phyloP scores from a whole-genome alignment of 2,888 invertebrate species.

The Trichogramma evanescens region DNA sequence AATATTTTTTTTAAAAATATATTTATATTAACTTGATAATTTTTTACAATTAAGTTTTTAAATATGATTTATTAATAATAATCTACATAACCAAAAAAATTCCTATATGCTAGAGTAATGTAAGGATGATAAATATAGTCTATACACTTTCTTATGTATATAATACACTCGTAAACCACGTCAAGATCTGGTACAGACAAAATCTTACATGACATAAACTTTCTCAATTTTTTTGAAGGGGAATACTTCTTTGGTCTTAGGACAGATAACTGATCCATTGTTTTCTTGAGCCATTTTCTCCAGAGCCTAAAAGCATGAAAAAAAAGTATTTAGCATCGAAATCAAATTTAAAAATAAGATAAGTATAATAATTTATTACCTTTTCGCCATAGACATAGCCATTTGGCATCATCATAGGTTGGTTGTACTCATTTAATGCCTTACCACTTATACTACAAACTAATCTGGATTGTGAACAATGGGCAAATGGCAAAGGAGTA shows the following conservation, averaged over 20 bases:
- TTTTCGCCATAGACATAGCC: constrained; percentile 94
- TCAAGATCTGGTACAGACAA: constrained; percentile 1
- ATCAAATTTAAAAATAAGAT: background rate
- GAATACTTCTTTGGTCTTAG: constrained; percentile 88
- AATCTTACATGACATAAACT: constrained; percentile 88
- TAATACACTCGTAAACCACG: constrained; percentile 29
- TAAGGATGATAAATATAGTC: constrained; percentile 11
- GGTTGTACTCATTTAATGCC: constrained; percentile 94
- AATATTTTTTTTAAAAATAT: constrained; percentile 19
- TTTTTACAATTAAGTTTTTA: constrained; percentile 22
- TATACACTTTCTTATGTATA: constrained; percentile 23
- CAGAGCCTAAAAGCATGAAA: constrained; percentile 61
- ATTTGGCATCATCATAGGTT: constrained; percentile 97
- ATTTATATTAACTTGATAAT: constrained; percentile 21
- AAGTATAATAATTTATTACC: constrained; percentile 47
- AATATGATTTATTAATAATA: constrained; percentile 15
- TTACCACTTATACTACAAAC: constrained; percentile 86
- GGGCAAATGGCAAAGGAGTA: constrained; percentile 81
- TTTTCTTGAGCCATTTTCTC: constrained; percentile 85
- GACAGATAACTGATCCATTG: constrained; percentile 86
- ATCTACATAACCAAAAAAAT: constrained; percentile 22
- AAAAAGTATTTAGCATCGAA: background rate
- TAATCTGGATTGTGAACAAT: constrained; percentile 91
- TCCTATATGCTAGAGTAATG: constrained; percentile 19
- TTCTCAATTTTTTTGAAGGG: constrained; percentile 88